Percentiles rank a stretch among this genome's conserved stretches.
phyloP scores from a whole-genome alignment of 2,888 invertebrate species.

The Halocaridina rubra region DNA sequence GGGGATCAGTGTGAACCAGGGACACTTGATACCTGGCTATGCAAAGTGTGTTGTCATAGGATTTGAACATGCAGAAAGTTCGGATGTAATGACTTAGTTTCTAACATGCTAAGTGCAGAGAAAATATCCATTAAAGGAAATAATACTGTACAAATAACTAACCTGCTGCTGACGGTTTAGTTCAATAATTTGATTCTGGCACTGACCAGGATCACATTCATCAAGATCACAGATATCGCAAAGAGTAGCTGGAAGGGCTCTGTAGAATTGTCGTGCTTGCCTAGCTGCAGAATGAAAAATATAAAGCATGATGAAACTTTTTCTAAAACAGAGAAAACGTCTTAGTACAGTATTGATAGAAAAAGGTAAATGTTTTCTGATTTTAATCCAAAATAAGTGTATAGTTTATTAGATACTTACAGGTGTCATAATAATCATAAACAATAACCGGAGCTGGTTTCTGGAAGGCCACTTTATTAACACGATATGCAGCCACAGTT shows the following conservation, averaged over 20 bases:
- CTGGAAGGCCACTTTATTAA: conserved; percentile 86
- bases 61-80: too few species aligned
- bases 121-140: not conserved
- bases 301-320: too few species aligned
- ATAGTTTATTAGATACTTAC: too few species aligned
- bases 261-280: conserved; percentile 85
- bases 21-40: too few species aligned
- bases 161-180: conserved; percentile 61
- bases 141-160: not conserved
- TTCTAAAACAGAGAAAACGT: too few species aligned
- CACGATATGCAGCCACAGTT: conserved; percentile 84
- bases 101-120: not conserved
- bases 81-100: not conserved
- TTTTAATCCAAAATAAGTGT: too few species aligned
- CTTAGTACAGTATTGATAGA: too few species aligned
- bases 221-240: conserved; percentile 87
- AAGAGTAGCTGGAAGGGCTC: conserved; percentile 76
- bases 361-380: too few species aligned
- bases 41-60: too few species aligned
- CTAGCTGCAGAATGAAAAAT: conserved; percentile 75
- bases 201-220: conserved; percentile 65
- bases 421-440: conserved; percentile 91
- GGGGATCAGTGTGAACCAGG: too few species aligned
- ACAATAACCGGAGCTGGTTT: conserved; percentile 87
- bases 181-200: conserved; percentile 58